Percentiles rank a stretch among this genome's conserved stretches.
Evolutionary conservation across 2,888 invertebrate genomes (phyloP).

Genomic region (Anaspis maculata): DNA sequence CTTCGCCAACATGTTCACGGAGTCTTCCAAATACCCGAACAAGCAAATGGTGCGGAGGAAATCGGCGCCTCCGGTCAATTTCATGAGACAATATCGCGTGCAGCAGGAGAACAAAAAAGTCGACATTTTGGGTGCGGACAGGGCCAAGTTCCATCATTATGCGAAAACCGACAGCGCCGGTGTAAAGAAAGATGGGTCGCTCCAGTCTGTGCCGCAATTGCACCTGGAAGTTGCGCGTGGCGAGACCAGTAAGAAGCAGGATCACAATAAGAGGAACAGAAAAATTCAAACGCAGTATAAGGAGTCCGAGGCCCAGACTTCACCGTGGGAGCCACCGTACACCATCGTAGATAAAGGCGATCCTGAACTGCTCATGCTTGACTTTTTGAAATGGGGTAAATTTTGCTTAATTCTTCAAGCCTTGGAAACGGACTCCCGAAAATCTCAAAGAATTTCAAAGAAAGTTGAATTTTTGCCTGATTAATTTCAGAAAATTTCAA

Average conservation of each 20-base stretch:
- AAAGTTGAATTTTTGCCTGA: too few species aligned
- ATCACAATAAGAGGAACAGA: slow-evolving; percentile 20
- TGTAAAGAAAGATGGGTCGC: slow-evolving; percentile 18
- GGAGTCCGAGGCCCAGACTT: slow-evolving; percentile 69
- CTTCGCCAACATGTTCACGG: slow-evolving; percentile 54
- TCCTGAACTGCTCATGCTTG: slow-evolving; percentile 61
- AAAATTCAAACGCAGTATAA: slow-evolving; percentile 63
- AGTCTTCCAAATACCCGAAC: slow-evolving; percentile 44
- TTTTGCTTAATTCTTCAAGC: too few species aligned
- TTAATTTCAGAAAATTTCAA: too few species aligned
- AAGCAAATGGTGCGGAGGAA: slow-evolving; percentile 42
- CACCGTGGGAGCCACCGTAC: slow-evolving; percentile 66
- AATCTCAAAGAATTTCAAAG: too few species aligned
- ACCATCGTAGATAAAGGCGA: slow-evolving; percentile 40
- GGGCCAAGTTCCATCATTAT: slow-evolving; percentile 26
- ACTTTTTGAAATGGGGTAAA: slow-evolving; percentile 41
- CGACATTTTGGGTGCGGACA: slow-evolving; percentile 27
- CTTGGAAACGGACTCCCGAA: too few species aligned
- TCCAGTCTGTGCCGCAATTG: slow-evolving; percentile 13
- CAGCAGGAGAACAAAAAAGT: slow-evolving; percentile 13
- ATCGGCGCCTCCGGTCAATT: slow-evolving; percentile 22
- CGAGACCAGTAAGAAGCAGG: slow-evolving; percentile 8
- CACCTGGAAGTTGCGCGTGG: slow-evolving; percentile 1
- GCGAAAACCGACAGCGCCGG: slow-evolving; percentile 22
- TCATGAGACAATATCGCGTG: slow-evolving; percentile 13